phyloP scores from a whole-genome alignment of 1,140 invertebrate genomes.

The Daktulosphaira vitifoliae region DNA sequence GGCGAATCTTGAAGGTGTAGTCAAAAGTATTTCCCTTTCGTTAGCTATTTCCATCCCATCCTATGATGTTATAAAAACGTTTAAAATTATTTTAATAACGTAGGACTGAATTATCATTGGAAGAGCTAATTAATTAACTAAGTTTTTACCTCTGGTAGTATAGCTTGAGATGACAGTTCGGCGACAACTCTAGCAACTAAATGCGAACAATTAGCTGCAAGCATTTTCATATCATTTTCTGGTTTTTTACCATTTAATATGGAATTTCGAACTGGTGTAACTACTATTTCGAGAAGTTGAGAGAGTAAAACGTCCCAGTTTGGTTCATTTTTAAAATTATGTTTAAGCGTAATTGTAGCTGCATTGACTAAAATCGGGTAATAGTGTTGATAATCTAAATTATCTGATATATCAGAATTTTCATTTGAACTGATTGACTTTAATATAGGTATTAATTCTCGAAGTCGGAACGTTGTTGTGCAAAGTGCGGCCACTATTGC shows the following conservation, averaged over 20 bases:
- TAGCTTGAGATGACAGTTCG: slow-evolving; percentile 75
- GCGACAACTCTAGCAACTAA: slow-evolving; percentile 75
- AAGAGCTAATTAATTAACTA: too few relatives aligned
- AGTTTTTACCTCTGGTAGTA: slow-evolving; percentile 51
- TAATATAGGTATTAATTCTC: slow-evolving; percentile 64
- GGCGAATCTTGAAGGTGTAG: slow-evolving; percentile 82
- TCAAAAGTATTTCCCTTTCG: slow-evolving; percentile 60
- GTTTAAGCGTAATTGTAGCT: not conserved
- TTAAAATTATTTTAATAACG: too few relatives aligned
- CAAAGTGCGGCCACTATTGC: slow-evolving; percentile 73
- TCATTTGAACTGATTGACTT: slow-evolving; percentile 1
- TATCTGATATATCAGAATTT: slow-evolving; percentile 2
- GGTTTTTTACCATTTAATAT: not conserved
- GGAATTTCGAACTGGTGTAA: not conserved
- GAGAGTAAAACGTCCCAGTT: slow-evolving; percentile 14
- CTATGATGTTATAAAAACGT: slow-evolving; percentile 4
- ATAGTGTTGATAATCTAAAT: slow-evolving; percentile 6
- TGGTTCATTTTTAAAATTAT: slow-evolving; percentile 7
- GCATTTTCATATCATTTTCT: slow-evolving; percentile 47
- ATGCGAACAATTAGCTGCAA: slow-evolving; percentile 78
- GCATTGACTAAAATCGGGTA: slow-evolving; percentile 4
- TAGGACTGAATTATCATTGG: too few relatives aligned
- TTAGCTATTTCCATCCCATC: slow-evolving; percentile 16
- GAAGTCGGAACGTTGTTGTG: slow-evolving; percentile 64
- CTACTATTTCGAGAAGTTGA: slow-evolving; percentile 14